Base-by-base conservation (phyloP, 1,140 invertebrate species). In the Cecropterus lyciades region DNA sequence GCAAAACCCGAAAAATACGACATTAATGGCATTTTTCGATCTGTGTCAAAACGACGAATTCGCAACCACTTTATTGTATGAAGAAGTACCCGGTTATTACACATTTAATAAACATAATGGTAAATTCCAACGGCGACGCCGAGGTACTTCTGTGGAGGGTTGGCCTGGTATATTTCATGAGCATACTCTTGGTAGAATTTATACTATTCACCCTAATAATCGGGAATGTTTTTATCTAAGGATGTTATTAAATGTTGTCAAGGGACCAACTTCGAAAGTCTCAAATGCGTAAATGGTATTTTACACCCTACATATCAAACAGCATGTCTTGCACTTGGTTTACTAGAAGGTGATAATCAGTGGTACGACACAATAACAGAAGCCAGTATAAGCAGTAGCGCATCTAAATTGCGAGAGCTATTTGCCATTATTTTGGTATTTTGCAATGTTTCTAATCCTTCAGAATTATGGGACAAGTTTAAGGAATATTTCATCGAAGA, bases 191-290 rank as follows among this genome's bases (percentile, higher is more conserved):
- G 77, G 78, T 43, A 63, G 86, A 68, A 73, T 92, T 0, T 92
- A 92, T 66, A 82, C 72, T 11, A 72, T 92, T 40, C 78, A 85
- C 74, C 81, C 84, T 6, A 82, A 73, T 10, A 71, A 87, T 55
- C 68, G 60, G 45, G 87, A 92, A 81, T 81, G 86, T 55, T 93
- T 71, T 74, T 81, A 84, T 82, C 72, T 93, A 46, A 69, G 85
- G 59, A 45, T 93, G 59, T 70, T 93, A 52, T 69, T 93, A 42
- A 71, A 82, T 55, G 33, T 85, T 66, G 79, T 93, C 42, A 67
- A 65, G 53, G 84, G 84, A 40, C 79, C 84, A 67, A 85, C 63
- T 89, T 85, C 69, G 37, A 77, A 73, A 16, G 73, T 76, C 66
- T 90, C 53, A 77, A 67, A 59, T 85, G 68, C 24, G 78, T 89